phyloP scores from a whole-genome alignment of 2,888 invertebrate species.

The Anodontia alba region DNA sequence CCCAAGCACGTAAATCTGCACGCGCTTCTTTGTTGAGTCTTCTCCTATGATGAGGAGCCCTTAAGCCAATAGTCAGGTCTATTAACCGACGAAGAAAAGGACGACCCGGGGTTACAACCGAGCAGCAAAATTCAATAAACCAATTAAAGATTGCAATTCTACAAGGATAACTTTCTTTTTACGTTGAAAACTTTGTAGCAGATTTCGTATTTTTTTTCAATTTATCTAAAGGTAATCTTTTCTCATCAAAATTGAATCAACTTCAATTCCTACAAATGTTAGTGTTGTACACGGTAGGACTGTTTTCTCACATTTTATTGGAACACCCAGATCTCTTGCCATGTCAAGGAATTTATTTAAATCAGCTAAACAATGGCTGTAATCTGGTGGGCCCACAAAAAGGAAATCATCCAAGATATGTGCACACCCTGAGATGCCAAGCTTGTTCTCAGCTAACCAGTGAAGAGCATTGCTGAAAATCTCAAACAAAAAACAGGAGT shows the following conservation, averaged over 20 bases:
- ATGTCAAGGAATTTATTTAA: conserved; percentile 5
- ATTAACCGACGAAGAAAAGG: conserved; percentile 40
- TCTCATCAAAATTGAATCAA: conserved; percentile 33
- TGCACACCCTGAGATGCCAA: conserved; percentile 1
- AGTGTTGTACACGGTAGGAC: conserved; percentile 18
- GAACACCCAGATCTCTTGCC: conserved; percentile 29
- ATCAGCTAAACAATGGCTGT: background rate
- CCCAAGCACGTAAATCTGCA: conserved; percentile 37
- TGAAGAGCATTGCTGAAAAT: conserved; percentile 25
- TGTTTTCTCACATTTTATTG: conserved; percentile 36
- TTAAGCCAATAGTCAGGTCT: conserved; percentile 34
- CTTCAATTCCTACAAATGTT: conserved; percentile 36
- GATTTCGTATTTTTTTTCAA: conserved; percentile 20
- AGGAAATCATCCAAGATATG: conserved; percentile 37
- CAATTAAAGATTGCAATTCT: conserved; percentile 45
- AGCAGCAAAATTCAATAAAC: conserved; percentile 44
- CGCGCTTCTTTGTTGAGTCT: conserved; percentile 30
- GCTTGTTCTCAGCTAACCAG: conserved; percentile 24
- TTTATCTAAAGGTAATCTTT: conserved; percentile 35
- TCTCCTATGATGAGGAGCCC: conserved; percentile 23
- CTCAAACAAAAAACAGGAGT: conserved; percentile 35
- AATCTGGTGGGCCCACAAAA: conserved; percentile 8
- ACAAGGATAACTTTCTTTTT: conserved; percentile 26
- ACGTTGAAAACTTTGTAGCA: background rate
- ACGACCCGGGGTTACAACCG: conserved; percentile 32